Percentiles rank a stretch among this genome's conserved stretches.
Conservation (phyloP, 2,113 vertebrate genomes). For the Erythrolamprus reginae region DNA sequence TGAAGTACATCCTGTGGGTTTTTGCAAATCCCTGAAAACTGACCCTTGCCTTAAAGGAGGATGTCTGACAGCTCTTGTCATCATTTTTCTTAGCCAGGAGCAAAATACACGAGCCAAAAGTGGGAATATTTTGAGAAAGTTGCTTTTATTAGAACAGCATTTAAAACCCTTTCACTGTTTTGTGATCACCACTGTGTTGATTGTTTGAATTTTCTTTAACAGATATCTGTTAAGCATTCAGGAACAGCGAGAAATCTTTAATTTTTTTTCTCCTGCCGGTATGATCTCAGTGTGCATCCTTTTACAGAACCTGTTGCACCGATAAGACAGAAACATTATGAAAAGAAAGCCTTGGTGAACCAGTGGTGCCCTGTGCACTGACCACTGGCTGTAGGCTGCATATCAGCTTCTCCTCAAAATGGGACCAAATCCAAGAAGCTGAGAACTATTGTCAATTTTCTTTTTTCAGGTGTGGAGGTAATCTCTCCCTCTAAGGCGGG, state of each 20-base stretch:
- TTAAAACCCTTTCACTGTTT: neutral
- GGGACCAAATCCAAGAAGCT: neutral
- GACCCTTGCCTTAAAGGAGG: neutral
- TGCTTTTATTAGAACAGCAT: neutral
- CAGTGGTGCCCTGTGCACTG: neutral
- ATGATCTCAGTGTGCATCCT: slow-evolving; percentile 5
- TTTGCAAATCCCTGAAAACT: neutral
- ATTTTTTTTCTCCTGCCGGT: neutral
- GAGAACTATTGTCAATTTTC: neutral
- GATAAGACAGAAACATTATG: neutral
- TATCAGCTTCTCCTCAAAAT: neutral
- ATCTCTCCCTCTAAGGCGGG: neutral
- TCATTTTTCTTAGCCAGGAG: neutral
- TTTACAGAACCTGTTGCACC: neutral
- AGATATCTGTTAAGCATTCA: slow-evolving; percentile 6
- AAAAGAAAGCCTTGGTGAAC: neutral
- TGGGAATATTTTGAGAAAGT: neutral
- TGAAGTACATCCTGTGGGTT: neutral
- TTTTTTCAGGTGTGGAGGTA: neutral
- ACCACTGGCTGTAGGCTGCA: neutral
- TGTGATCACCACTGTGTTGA: neutral
- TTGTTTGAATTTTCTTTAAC: slow-evolving; percentile 16
- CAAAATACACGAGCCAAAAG: neutral
- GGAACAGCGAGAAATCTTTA: neutral
- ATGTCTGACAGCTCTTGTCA: neutral